Conservation (phyloP, 2,797 vertebrate species). For the Thalassophryne amazonica region DNA sequence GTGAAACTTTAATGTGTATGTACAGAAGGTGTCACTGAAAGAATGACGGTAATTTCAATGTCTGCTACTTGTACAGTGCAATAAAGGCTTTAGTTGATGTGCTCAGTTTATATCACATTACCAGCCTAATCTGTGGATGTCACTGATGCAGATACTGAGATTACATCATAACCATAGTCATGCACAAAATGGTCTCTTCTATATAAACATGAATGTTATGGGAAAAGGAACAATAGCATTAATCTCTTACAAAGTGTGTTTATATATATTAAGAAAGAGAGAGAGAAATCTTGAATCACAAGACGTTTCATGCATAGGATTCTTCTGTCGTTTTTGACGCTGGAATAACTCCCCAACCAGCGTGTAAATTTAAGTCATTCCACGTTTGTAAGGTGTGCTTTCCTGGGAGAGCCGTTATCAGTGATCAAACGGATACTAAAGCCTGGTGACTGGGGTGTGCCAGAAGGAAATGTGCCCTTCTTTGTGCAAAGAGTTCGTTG, state of each 20-base stretch:
- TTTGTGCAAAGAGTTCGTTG: constrained; percentile 55
- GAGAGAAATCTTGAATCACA: constrained; percentile 67
- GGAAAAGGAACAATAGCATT: constrained; percentile 62
- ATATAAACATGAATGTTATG: constrained; percentile 66
- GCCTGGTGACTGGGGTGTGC: constrained; percentile 60
- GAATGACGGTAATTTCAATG: constrained; percentile 9
- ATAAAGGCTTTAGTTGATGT: constrained; percentile 25
- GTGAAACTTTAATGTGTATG: constrained; percentile 19
- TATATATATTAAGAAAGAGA: constrained; percentile 13
- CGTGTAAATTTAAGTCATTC: constrained; percentile 75
- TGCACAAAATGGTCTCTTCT: constrained; percentile 64
- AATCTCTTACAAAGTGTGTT: constrained; percentile 65
- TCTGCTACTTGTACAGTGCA: constrained; percentile 39
- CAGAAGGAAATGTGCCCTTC: constrained; percentile 27
- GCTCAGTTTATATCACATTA: constrained; percentile 29
- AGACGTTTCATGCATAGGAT: constrained; percentile 75
- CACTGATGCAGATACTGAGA: constrained; percentile 43
- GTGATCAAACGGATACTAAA: constrained; percentile 60
- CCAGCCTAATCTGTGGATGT: constrained; percentile 33
- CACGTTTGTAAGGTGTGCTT: constrained; percentile 76
- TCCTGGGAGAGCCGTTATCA: constrained; percentile 58
- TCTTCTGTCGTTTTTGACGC: constrained; percentile 46
- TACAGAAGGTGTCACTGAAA: constrained; percentile 23
- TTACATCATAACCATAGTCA: constrained; percentile 55
- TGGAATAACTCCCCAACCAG: constrained; percentile 69